phyloP scores from a whole-genome alignment of 2,888 invertebrate genomes.

The Sinotaia quadrata region DNA sequence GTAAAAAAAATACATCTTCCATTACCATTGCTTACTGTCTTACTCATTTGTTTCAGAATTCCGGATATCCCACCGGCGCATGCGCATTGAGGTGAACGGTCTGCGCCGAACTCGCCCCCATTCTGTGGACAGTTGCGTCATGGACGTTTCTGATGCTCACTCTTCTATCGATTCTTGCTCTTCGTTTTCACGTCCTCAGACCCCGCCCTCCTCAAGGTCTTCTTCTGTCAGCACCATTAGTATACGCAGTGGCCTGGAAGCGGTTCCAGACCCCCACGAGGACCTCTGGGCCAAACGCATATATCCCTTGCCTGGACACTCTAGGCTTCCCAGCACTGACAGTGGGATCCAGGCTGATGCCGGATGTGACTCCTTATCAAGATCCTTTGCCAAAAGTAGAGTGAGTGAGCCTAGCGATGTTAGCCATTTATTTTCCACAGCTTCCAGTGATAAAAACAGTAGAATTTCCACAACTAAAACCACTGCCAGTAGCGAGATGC shows the following conservation, averaged over 20 bases:
- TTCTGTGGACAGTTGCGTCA: neutral
- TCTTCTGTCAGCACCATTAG: neutral
- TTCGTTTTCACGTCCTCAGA: neutral
- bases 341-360: constrained; percentile 38
- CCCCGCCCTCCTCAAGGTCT: neutral
- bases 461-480: too few species aligned
- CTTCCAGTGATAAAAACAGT: too few species aligned
- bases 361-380: constrained; percentile 44
- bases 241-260: too few species aligned
- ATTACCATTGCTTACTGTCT: too few species aligned
- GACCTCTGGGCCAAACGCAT: constrained; percentile 42
- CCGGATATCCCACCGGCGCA: neutral
- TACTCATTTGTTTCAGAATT: neutral
- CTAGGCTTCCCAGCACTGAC: constrained; percentile 18
- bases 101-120: neutral
- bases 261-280: neutral
- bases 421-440: too few species aligned
- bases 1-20: too few species aligned
- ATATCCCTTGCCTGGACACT: constrained; percentile 22
- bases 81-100: neutral
- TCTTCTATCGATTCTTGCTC: too few species aligned
- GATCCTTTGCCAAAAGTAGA: too few species aligned
- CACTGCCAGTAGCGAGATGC: too few species aligned
- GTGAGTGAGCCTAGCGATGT: too few species aligned
- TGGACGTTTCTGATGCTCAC: neutral